Evolutionary conservation across 1,140 invertebrate genomes (phyloP).

Genomic region (Macrosteles quadrilineatus): DNA sequence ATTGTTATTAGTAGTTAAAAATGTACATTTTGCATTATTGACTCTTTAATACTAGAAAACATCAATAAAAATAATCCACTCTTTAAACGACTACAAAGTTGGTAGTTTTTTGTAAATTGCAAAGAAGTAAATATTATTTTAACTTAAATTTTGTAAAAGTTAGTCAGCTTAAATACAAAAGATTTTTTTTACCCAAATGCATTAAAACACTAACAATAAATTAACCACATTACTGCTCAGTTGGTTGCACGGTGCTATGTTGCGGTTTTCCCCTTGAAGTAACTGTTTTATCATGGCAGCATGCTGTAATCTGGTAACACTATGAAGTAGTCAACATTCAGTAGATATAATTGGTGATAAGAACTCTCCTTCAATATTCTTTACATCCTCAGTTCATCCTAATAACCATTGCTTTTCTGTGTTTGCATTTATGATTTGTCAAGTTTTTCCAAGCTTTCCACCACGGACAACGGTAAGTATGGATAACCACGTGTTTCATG

Average conservation of each 20-base stretch:
- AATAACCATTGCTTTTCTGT: not conserved
- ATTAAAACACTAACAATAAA: not conserved
- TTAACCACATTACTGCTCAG: not conserved
- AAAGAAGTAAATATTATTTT: too few relatives aligned
- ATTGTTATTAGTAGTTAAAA: too few relatives aligned
- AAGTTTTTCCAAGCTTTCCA: slow-evolving; percentile 2
- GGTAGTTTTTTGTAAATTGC: too few relatives aligned
- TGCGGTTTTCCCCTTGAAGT: slow-evolving; percentile 24
- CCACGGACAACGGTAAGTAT: slow-evolving; percentile 7
- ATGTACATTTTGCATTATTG: too few relatives aligned
- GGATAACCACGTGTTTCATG: slow-evolving; percentile 12
- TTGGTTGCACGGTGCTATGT: slow-evolving; percentile 25
- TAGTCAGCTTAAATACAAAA: too few relatives aligned
- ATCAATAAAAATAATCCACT: too few relatives aligned
- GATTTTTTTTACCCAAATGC: too few relatives aligned
- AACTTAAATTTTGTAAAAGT: too few relatives aligned
- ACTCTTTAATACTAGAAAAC: too few relatives aligned
- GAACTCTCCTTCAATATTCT: not conserved
- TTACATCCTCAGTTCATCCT: not conserved
- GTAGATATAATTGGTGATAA: not conserved
- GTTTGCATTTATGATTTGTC: slow-evolving; percentile 1
- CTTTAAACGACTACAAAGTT: too few relatives aligned
- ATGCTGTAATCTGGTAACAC: not conserved
- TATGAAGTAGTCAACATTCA: too few relatives aligned
- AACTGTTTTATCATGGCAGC: slow-evolving; percentile 18